A percentile compares a stretch with the other conserved stretches of the same genome.
Evolutionary conservation across 2,113 vertebrate genomes (phyloP).

Genomic region (Neodontobutis hainanensis): DNA sequence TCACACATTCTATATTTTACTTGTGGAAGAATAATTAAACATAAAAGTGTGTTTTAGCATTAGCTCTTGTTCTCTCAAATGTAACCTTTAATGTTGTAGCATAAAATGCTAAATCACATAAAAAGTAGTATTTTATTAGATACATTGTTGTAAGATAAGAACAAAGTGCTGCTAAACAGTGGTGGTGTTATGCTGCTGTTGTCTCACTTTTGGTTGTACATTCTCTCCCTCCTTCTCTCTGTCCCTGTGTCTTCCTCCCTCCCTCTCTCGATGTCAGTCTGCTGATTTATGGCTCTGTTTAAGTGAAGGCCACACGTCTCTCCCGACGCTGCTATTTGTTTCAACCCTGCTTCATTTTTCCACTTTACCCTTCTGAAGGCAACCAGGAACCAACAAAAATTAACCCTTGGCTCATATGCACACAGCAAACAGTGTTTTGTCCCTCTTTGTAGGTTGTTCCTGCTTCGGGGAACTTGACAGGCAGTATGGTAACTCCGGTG

Average conservation of each 20-base stretch:
- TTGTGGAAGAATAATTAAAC: too few relatives aligned
- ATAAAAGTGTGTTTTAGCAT: background rate
- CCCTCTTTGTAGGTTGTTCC: constrained; percentile 43
- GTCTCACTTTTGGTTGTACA: constrained; percentile 60
- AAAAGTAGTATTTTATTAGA: too few relatives aligned
- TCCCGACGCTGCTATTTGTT: constrained; percentile 84
- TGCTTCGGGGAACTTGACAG: constrained; percentile 46
- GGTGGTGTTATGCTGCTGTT: constrained; percentile 59
- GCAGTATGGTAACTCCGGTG: constrained; percentile 34
- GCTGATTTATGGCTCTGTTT: constrained; percentile 89
- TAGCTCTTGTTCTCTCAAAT: too few relatives aligned
- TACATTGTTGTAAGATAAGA: too few relatives aligned
- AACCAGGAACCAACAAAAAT: constrained; percentile 72
- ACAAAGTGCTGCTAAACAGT: constrained; percentile 45
- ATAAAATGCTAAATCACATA: too few relatives aligned
- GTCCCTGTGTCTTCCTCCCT: constrained; percentile 14
- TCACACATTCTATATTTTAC: too few relatives aligned
- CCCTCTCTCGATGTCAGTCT: constrained; percentile 60
- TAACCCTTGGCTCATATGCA: constrained; percentile 67
- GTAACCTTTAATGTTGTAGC: too few relatives aligned
- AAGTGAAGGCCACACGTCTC: constrained; percentile 85
- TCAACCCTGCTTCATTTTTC: constrained; percentile 77
- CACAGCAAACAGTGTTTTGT: constrained; percentile 48
- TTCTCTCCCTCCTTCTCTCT: constrained; percentile 17
- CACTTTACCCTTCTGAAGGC: constrained; percentile 64